phyloP scores from a whole-genome alignment of 2,888 invertebrate genomes.

The Dorcus parallelipipedus region DNA sequence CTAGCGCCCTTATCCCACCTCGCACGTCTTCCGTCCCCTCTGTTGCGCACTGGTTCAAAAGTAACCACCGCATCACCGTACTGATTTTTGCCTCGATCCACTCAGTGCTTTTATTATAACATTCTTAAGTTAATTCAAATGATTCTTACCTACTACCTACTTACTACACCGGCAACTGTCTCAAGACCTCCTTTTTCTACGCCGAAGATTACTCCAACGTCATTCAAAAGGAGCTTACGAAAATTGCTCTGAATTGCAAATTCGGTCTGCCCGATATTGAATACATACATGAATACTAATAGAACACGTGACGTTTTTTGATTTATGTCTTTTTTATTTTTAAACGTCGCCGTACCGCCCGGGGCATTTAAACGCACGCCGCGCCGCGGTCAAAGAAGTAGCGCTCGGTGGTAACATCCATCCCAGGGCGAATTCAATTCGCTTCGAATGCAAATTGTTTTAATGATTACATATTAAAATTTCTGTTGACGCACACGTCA shows the following conservation, averaged over 20 bases:
- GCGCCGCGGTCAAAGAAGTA: background rate
- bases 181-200: too few species aligned
- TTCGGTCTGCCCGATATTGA: slow-evolving; percentile 14
- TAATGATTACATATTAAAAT: too few species aligned
- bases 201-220: too few species aligned
- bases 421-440: background rate
- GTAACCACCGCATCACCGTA: slow-evolving; percentile 48
- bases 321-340: slow-evolving; percentile 6
- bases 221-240: slow-evolving; percentile 1
- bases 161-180: too few species aligned
- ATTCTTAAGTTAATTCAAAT: slow-evolving; percentile 18
- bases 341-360: too few species aligned
- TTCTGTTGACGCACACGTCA: too few species aligned
- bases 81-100: slow-evolving; percentile 40
- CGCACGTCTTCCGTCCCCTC: slow-evolving; percentile 47
- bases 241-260: slow-evolving; percentile 18
- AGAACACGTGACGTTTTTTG: slow-evolving; percentile 12
- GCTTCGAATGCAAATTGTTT: slow-evolving; percentile 7
- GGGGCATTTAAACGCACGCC: background rate
- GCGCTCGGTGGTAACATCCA: background rate
- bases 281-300: slow-evolving; percentile 17
- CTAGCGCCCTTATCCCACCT: slow-evolving; percentile 53
- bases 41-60: slow-evolving; percentile 49
- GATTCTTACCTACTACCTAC: too few species aligned
- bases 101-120: slow-evolving; percentile 21